Base-by-base conservation (phyloP, 1,140 invertebrate genomes). In the Drosophila tristis region DNA sequence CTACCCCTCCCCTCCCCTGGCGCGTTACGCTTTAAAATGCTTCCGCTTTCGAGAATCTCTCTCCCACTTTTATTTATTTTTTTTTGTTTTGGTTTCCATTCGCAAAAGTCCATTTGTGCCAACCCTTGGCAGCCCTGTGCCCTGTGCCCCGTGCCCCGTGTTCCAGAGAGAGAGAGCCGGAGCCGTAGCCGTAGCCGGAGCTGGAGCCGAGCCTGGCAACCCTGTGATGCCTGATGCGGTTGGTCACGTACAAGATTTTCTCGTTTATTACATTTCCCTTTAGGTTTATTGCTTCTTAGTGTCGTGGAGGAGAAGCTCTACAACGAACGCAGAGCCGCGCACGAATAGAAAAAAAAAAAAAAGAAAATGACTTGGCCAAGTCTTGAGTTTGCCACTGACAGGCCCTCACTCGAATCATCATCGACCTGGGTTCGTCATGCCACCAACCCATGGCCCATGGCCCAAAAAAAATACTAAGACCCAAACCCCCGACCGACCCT, bases 181-280 rank as follows among this genome's bases (percentile, higher is more conserved):
- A 8, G 29, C 48, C 8, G 35, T 51, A 42, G 15, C 20, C 43
- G 45, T n/a, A n/a, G 26, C 7, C 1, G 7, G 1, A 8, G 29
- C 48, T 7, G 35, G 56, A 42, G 15, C 20, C 43, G 45, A 53
- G 44, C 55, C 15, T 39, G 64, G 48, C 75, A 84, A 75, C 80
- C 71, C 81, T 39, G 35, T 13, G 35, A 11, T 39, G 35, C 51
- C 63, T 78, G 78, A 81, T 90, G 86, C 74, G 86, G 90, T 91
- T 90, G 90, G 90, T 91, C 90, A 91, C 90, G 90, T 91, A 91
- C 82, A 89, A 91, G 90, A 91, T 91, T 91, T 91, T 80, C 90
- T 91, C 90, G 86, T 91, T 91, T 91, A 91, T 91, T 91, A 91
- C 90, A 91, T 91, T 91, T 91, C 90, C 86, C 90, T 91, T 90